Evolutionary conservation across 1,140 invertebrate species (phyloP).

Genomic region (Leptinotarsa undecemlineata): DNA sequence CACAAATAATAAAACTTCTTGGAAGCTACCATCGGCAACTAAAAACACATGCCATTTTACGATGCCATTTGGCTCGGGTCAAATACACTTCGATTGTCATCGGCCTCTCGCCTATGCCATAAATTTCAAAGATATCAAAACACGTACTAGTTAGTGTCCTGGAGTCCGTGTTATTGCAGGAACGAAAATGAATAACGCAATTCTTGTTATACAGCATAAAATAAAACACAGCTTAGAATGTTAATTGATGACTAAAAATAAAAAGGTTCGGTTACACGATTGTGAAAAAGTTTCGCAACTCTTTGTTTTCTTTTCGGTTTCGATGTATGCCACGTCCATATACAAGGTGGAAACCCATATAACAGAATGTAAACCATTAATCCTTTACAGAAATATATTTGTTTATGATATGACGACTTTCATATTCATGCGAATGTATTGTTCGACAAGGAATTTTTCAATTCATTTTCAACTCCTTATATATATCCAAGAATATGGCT

Average conservation of each 20-base stretch:
- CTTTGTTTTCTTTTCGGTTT: neutral
- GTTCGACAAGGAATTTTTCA: no score
- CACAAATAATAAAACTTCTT: no score
- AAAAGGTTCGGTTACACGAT: neutral
- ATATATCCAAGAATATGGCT: no score
- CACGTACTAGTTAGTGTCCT: neutral
- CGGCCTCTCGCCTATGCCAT: slow-evolving; percentile 4
- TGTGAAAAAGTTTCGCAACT: slow-evolving; percentile 5
- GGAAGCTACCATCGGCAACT: no score
- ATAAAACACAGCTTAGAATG: neutral
- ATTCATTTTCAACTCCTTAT: no score
- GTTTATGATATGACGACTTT: no score
- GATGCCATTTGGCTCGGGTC: no score
- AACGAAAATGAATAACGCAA: slow-evolving; percentile 1
- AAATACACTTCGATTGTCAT: neutral
- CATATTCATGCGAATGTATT: no score
- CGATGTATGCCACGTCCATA: neutral
- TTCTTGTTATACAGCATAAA: neutral
- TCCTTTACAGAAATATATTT: no score
- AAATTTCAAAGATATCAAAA: neutral
- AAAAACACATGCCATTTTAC: no score
- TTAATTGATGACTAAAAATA: slow-evolving; percentile 6
- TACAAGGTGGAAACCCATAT: no score
- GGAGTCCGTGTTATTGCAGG: slow-evolving; percentile 1
- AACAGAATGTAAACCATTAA: no score